Evolutionary conservation across 2,888 invertebrate species (phyloP).

Genomic region (Drosophila fulvimacula): DNA sequence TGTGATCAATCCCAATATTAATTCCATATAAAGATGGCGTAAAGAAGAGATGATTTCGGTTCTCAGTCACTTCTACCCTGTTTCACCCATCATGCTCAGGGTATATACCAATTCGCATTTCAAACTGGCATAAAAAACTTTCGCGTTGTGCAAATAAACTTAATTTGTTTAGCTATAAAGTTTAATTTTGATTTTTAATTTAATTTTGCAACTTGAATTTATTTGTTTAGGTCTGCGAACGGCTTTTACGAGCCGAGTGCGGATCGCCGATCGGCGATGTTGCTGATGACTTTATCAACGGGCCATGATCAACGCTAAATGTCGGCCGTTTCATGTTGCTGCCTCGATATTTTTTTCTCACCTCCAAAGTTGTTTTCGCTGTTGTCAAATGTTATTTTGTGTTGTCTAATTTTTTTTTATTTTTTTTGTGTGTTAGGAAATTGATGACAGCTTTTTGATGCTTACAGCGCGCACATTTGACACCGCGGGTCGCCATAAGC

Average conservation of each 20-base stretch:
- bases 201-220: constrained; percentile 64
- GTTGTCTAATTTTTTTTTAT: not conserved
- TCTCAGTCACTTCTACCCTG: not conserved
- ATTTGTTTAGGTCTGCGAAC: constrained; percentile 51
- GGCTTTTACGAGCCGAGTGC: constrained; percentile 34
- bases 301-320: constrained; percentile 56
- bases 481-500: constrained; percentile 64
- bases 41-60: no score
- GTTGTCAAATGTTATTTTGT: not conserved
- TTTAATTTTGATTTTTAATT: constrained; percentile 51
- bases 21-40: no score
- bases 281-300: constrained; percentile 67
- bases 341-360: constrained; percentile 41
- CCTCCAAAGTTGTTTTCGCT: constrained; percentile 34
- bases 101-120: not conserved
- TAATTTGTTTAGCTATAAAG: constrained; percentile 60
- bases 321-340: constrained; percentile 33
- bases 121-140: constrained; percentile 38
- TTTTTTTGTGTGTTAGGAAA: constrained; percentile 25
- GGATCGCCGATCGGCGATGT: not conserved
- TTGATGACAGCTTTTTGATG: constrained; percentile 28
- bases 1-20: no score
- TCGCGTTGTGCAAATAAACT: constrained; percentile 56
- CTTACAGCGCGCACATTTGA: constrained; percentile 63
- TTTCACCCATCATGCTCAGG: not conserved